phyloP scores from a whole-genome alignment of 1,140 invertebrate genomes.

The Drosophila yakuba region DNA sequence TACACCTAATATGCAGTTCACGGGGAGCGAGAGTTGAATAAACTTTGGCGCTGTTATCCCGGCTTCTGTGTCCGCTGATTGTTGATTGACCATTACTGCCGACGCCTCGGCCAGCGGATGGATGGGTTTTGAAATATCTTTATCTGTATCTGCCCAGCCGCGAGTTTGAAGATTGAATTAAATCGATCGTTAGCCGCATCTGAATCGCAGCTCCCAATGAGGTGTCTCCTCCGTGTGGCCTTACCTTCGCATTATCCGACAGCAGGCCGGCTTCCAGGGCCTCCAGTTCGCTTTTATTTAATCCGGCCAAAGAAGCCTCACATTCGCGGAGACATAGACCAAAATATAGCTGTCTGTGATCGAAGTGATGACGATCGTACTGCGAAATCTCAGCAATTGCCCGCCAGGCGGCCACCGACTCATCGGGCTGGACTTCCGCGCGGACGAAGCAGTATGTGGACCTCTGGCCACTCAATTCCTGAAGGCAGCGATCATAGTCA shows the following conservation, averaged over 20 bases:
- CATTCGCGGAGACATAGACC: conserved; percentile 85
- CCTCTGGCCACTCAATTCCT: conserved; percentile 57
- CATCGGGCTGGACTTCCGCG: conserved; percentile 80
- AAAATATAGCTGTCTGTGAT: conserved; percentile 86
- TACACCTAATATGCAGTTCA: background rate
- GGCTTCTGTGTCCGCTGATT: conserved; percentile 43
- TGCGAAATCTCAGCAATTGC: conserved; percentile 85
- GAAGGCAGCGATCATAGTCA: conserved; percentile 85
- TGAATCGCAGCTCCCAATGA: conserved; percentile 27
- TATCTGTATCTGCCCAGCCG: conserved; percentile 18
- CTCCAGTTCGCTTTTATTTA: conserved; percentile 38
- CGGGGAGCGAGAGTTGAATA: conserved; percentile 47
- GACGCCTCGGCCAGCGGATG: conserved; percentile 21
- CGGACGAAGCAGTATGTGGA: conserved; percentile 85
- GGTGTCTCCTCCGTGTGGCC: conserved; percentile 34
- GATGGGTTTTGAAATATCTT: conserved; percentile 44
- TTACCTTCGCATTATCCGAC: conserved; percentile 76
- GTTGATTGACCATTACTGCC: conserved; percentile 30
- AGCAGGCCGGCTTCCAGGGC: conserved; percentile 59
- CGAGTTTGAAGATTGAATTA: conserved; percentile 62
- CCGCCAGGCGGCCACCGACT: conserved; percentile 80
- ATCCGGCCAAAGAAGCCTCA: conserved; percentile 44
- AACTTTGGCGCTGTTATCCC: conserved; percentile 47
- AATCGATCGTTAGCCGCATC: conserved; percentile 32
- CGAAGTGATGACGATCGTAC: conserved; percentile 85